Conservation (phyloP, 1,140 invertebrate genomes). For the Scaptomyza montana region DNA sequence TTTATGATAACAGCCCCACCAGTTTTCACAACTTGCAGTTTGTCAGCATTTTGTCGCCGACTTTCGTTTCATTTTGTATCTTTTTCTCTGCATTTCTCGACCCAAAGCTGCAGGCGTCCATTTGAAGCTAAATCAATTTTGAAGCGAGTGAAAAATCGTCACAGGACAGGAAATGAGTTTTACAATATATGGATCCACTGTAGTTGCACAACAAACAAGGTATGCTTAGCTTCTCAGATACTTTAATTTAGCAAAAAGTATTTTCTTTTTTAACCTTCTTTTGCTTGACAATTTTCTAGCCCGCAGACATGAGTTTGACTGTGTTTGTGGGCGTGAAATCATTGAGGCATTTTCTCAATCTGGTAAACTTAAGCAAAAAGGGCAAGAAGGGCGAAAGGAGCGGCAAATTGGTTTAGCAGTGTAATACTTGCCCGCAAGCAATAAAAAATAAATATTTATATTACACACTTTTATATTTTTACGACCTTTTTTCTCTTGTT, state of each 20-base stretch:
- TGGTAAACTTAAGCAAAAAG: constrained; percentile 46
- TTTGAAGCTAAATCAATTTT: constrained; percentile 50
- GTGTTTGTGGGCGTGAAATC: constrained; percentile 58
- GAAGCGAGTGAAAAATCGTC: constrained; percentile 34
- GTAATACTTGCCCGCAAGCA: constrained; percentile 54
- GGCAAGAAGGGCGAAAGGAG: constrained; percentile 23
- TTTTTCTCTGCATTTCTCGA: constrained; percentile 44
- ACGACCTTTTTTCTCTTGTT: constrained; percentile 40
- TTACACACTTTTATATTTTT: constrained; percentile 46
- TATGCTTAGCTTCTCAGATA: not conserved
- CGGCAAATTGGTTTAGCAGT: constrained; percentile 71
- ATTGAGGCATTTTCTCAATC: constrained; percentile 60
- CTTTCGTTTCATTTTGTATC: constrained; percentile 34
- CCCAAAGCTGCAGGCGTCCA: constrained; percentile 68
- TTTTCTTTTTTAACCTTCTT: not conserved
- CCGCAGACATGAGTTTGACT: constrained; percentile 14
- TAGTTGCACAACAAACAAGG: not conserved
- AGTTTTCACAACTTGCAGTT: constrained; percentile 56
- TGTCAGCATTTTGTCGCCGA: constrained; percentile 77
- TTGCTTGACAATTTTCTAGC: constrained; percentile 12
- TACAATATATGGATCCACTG: constrained; percentile 32
- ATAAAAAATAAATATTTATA: constrained; percentile 53
- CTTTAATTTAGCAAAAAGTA: not conserved
- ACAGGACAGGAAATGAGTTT: constrained; percentile 69
- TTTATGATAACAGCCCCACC: constrained; percentile 72